A percentile compares a stretch with the other conserved stretches of the same genome.
phyloP scores from a whole-genome alignment of 2,797 vertebrate genomes.

The Sebastes itinus region DNA sequence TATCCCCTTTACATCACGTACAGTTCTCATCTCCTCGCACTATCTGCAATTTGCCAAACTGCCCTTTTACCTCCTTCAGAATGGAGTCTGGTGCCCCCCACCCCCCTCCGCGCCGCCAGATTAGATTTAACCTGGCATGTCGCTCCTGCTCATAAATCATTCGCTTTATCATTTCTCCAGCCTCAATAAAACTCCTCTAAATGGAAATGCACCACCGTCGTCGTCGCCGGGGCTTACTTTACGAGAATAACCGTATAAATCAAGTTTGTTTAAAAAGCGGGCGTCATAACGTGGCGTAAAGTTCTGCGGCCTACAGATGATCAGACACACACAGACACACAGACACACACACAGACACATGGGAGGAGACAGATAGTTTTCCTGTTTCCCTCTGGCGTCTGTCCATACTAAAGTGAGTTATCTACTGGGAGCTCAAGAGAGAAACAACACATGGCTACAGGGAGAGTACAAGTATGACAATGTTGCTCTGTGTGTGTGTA shows the following conservation, averaged over 20 bases:
- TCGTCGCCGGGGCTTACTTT: conserved; percentile 53
- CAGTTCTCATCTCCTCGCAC: conserved; percentile 38
- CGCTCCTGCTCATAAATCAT: conserved; percentile 71
- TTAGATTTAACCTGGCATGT: conserved; percentile 59
- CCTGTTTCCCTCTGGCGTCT: conserved; percentile 35
- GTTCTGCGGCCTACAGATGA: conserved; percentile 20
- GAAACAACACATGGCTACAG: conserved; percentile 20
- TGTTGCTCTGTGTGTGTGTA: background rate
- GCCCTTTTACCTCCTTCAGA: conserved; percentile 37
- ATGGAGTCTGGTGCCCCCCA: conserved; percentile 1
- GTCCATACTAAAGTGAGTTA: conserved; percentile 36
- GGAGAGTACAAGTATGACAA: conserved; percentile 17
- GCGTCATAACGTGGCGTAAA: conserved; percentile 12
- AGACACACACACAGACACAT: background rate
- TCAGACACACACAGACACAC: conserved; percentile 7
- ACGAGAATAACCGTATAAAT: conserved; percentile 68
- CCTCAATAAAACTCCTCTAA: conserved; percentile 75
- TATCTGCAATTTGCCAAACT: conserved; percentile 55
- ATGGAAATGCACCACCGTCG: conserved; percentile 70
- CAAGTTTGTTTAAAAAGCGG: conserved; percentile 60
- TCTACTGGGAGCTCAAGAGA: conserved; percentile 23
- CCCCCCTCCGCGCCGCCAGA: background rate
- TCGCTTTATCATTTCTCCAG: conserved; percentile 66
- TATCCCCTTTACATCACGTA: conserved; percentile 34
- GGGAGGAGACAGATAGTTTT: background rate